Evolutionary conservation across 2,113 vertebrate species (phyloP), one percentile per base, ranked within the genome.

Genomic region (Martes martes): DNA sequence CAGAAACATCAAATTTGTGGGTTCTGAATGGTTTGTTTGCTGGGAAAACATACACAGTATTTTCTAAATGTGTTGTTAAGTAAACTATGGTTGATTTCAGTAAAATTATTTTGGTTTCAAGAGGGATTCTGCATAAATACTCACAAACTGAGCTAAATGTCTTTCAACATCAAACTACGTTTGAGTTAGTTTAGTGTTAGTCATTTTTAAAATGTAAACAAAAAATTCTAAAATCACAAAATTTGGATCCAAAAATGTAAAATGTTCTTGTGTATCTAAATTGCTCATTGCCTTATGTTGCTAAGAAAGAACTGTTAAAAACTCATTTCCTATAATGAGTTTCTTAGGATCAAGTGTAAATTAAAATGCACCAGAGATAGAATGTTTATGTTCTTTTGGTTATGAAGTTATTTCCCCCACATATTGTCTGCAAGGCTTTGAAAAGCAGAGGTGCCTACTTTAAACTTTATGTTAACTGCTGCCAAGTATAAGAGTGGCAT

Each of bases 61-160:
- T 98, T 98, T 98, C 95, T 92, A 93, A 98, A 96, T 93, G 52
- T 97, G 97, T 94, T 97, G 97, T 96, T 96, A 94, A 96, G 91
- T 92, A 97, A 97, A 97, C 90, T 91, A 69, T 90, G 78, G 71
- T 92, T 98, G 91, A 98, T 97, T 98, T 95, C 82, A 93, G 61
- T 96, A 82, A 96, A 97, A 97, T 97, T 95, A 97, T 97, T 98
- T 97, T 95, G 57, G 94, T 96, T 95, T 97, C 76, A 91, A 96
- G 88, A 96, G 39, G n/a, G 61, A 91, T 82, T 97, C 69, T 94
- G n/a, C 71, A 90, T 90, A 90, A 93, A 96, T 91, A 85, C 28
- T 81, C 45, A 83, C 31, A 92, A 89, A 93, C 63, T 21, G n/a
- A 92, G 79, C 78, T 89, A 74, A 91, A 47, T 96, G 93, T 55